Conservation (phyloP, 35 echinoderm and acorn worm species). For the Chiridota heheva region DNA sequence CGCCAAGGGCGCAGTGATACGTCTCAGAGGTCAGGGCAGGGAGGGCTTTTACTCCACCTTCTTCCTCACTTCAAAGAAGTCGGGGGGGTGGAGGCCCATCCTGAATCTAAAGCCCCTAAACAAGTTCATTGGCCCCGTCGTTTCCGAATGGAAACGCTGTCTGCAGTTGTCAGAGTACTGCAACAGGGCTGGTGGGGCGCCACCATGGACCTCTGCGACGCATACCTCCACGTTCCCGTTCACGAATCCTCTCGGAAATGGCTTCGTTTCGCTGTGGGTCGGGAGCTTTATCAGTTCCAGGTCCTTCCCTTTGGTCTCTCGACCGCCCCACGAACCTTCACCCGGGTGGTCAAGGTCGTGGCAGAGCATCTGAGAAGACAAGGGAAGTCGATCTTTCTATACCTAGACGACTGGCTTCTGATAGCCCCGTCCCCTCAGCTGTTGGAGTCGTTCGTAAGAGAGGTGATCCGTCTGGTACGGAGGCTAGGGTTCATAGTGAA, state of each 20-base stretch:
- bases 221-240: neutral
- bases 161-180: no score
- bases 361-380: neutral
- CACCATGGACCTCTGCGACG: neutral
- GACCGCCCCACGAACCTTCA: slow-evolving; percentile 10
- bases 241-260: no score
- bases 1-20: neutral
- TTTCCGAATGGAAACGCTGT: slow-evolving; percentile 54
- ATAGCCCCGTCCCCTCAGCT: neutral
- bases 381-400: neutral
- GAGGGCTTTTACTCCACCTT: neutral
- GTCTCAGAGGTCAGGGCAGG: neutral
- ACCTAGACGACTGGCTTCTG: slow-evolving; percentile 15
- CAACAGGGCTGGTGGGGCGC: no score
- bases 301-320: neutral
- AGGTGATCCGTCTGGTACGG: neutral
- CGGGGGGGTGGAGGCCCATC: slow-evolving; percentile 5
- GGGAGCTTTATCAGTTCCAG: neutral
- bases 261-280: no score
- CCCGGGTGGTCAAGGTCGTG: neutral
- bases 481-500: neutral
- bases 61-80: slow-evolving; percentile 38
- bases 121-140: neutral
- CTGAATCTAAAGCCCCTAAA: slow-evolving; percentile 58
- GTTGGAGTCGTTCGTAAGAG: no score